phyloP scores from a whole-genome alignment of 2,113 vertebrate species.

The Thryonomys swinderianus region DNA sequence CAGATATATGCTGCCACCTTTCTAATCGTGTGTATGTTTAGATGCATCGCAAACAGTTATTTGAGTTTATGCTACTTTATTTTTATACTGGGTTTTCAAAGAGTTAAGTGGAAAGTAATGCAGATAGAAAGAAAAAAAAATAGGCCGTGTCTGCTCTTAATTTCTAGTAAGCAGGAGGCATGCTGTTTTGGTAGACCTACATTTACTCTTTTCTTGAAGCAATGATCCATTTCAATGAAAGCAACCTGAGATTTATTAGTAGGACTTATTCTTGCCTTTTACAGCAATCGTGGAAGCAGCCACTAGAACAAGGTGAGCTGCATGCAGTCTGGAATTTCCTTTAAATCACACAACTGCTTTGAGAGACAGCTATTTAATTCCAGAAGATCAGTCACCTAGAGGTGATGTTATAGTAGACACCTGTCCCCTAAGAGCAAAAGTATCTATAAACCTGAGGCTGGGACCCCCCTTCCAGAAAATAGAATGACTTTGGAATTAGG shows the following conservation, averaged over 20 bases:
- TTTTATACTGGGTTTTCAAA: constrained; percentile 32
- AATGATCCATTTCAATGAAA: neutral
- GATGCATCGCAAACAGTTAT: neutral
- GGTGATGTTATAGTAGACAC: neutral
- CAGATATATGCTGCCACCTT: neutral
- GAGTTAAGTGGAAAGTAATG: neutral
- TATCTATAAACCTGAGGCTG: constrained; percentile 15
- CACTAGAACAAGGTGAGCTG: neutral
- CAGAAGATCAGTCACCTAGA: neutral
- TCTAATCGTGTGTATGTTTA: neutral
- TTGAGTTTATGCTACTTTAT: neutral
- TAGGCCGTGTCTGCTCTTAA: neutral
- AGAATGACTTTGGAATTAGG: constrained; percentile 37
- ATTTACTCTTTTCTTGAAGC: neutral
- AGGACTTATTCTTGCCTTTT: neutral
- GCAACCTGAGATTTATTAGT: neutral
- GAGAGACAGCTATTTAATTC: constrained; percentile 20
- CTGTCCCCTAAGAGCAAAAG: neutral
- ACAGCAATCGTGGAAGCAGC: neutral
- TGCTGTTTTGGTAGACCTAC: neutral
- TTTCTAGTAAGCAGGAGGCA: constrained; percentile 10
- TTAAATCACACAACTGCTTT: constrained; percentile 3
- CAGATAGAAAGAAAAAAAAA: constrained; percentile 6
- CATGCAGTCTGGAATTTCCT: neutral
- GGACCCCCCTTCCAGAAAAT: constrained; percentile 17